These are phyloP conservation scores for Bradysia coprophila DNA, from an alignment of 1,140 invertebrate genomes.

Conservation along the genomic window DNA sequence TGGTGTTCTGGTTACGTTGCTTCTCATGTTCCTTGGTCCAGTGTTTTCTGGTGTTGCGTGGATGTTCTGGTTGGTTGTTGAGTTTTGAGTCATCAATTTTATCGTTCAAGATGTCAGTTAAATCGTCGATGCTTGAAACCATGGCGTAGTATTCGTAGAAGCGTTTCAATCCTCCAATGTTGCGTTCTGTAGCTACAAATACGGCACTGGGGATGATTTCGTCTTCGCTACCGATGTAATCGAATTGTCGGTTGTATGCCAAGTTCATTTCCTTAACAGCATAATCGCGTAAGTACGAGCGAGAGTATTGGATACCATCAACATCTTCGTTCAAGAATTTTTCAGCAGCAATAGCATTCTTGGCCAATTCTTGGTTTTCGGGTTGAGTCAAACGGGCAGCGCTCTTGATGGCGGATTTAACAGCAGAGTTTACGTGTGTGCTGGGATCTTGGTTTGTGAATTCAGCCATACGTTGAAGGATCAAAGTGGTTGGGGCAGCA, in stretches of 20 bases:
- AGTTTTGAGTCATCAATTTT: slow-evolving; percentile 9
- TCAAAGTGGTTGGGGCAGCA: slow-evolving; percentile 32
- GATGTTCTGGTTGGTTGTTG: slow-evolving; percentile 6
- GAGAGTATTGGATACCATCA: slow-evolving; percentile 30
- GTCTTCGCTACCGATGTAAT: slow-evolving; percentile 34
- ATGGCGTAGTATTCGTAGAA: slow-evolving; percentile 11
- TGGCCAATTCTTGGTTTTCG: slow-evolving; percentile 22
- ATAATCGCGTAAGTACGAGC: slow-evolving; percentile 20
- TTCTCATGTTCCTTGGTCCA: slow-evolving; percentile 3
- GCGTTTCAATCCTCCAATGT: slow-evolving; percentile 25
- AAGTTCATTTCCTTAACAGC: slow-evolving; percentile 24
- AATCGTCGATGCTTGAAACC: slow-evolving; percentile 29
- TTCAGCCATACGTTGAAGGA: slow-evolving; percentile 47
- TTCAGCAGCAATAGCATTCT: slow-evolving; percentile 31
- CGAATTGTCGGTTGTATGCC: slow-evolving; percentile 18
- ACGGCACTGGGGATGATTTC: slow-evolving; percentile 28
- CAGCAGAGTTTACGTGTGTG: slow-evolving; percentile 36
- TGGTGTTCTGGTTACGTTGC: slow-evolving; percentile 6
- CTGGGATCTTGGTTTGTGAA: slow-evolving; percentile 40
- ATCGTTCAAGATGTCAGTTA: slow-evolving; percentile 16
- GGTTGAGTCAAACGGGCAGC: slow-evolving; percentile 24
- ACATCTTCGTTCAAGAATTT: slow-evolving; percentile 31
- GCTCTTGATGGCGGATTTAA: slow-evolving; percentile 33
- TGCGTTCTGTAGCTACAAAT: slow-evolving; percentile 18
- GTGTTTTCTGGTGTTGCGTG: slow-evolving; percentile 9